These are phyloP conservation scores for Drosophila falleni DNA, from an alignment of 2,888 invertebrate genomes.

Conservation along the genomic window DNA sequence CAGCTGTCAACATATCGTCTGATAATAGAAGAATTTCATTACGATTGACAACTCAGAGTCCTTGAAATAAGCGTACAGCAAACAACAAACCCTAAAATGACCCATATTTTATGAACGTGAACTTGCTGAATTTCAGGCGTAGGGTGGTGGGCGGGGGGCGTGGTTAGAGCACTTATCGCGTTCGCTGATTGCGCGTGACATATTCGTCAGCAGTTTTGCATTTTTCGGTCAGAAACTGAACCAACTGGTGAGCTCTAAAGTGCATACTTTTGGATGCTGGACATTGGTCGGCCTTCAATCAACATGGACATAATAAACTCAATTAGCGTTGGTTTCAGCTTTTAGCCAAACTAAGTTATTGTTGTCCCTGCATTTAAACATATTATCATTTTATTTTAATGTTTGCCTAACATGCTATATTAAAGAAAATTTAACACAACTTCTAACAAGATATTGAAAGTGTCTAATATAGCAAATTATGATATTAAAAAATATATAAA, in stretches of 20 bases:
- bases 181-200: slow-evolving; percentile 70
- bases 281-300: slow-evolving; percentile 15
- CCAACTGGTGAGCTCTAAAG: slow-evolving; percentile 30
- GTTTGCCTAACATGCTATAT: neutral
- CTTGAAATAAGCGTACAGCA: slow-evolving; percentile 34
- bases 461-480: too few species aligned
- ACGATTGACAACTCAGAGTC: slow-evolving; percentile 38
- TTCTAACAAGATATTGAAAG: too few species aligned
- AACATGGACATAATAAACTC: slow-evolving; percentile 59
- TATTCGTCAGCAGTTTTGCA: slow-evolving; percentile 71
- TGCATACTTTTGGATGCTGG: slow-evolving; percentile 34
- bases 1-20: slow-evolving; percentile 59
- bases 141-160: slow-evolving; percentile 26
- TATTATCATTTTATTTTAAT: slow-evolving; percentile 7
- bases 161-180: slow-evolving; percentile 63
- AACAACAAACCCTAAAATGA: slow-evolving; percentile 6
- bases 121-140: neutral
- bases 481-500: too few species aligned
- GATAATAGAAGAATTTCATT: slow-evolving; percentile 51
- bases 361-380: slow-evolving; percentile 35
- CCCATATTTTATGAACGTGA: slow-evolving; percentile 44
- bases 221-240: slow-evolving; percentile 44
- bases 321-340: slow-evolving; percentile 70
- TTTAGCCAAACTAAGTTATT: slow-evolving; percentile 74
- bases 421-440: too few species aligned